These are phyloP conservation scores for Brachyhypopomus occidentalis DNA, from an alignment of 2,113 vertebrate species.

Conservation along the genomic window DNA sequence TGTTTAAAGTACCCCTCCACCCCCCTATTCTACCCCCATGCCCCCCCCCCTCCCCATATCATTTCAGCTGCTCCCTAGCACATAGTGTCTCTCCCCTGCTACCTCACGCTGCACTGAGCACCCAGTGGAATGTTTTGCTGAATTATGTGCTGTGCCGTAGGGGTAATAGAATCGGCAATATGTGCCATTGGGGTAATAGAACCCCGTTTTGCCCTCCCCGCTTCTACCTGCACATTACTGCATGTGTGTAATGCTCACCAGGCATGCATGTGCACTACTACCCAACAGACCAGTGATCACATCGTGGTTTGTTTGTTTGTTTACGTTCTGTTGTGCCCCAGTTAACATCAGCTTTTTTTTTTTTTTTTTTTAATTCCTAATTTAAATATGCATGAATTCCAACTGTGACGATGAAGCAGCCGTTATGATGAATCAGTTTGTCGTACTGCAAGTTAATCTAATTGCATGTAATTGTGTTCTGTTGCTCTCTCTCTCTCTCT, in stretches of 20 bases:
- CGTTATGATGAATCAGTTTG: conserved; percentile 69
- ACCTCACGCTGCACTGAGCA: no score
- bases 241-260: conserved; percentile 55
- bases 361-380: conserved; percentile 45
- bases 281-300: conserved; percentile 56
- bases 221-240: conserved; percentile 37
- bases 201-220: conserved; percentile 45
- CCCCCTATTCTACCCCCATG: neutral
- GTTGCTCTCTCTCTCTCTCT: conserved; percentile 63
- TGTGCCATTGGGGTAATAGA: neutral
- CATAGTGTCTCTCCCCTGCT: conserved; percentile 1
- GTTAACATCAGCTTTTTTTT: conserved; percentile 63
- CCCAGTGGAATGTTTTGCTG: no score
- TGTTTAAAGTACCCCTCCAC: neutral
- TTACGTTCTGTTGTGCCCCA: conserved; percentile 29
- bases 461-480: conserved; percentile 91
- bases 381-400: conserved; percentile 68
- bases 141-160: neutral
- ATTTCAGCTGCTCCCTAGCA: neutral
- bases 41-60: no score
- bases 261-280: conserved; percentile 62
- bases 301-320: conserved; percentile 43
- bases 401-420: conserved; percentile 56
- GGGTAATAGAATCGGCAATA: neutral
- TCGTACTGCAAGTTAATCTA: conserved; percentile 79